Percentiles rank a stretch among this genome's conserved stretches.
phyloP scores from a whole-genome alignment of 2,888 invertebrate genomes.

The Trachelus tabidus region DNA sequence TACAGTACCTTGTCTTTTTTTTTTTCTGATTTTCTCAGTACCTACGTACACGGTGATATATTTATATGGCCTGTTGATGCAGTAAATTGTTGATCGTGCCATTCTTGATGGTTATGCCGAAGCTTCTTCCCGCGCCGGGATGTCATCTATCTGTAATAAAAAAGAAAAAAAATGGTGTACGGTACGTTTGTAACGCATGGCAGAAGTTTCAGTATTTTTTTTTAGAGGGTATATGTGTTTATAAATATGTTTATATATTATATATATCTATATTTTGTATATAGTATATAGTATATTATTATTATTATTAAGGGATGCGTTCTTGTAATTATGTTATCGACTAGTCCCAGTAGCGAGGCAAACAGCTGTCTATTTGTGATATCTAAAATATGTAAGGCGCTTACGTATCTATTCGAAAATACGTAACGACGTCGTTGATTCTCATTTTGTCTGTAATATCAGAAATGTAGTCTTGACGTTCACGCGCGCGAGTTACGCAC shows the following conservation, averaged over 20 bases:
- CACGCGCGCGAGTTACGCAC: background rate
- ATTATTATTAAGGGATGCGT: background rate
- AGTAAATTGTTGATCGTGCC: background rate
- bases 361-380: conserved; percentile 61
- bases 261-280: background rate
- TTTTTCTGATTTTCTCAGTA: background rate
- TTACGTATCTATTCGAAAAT: conserved; percentile 7
- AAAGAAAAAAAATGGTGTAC: background rate
- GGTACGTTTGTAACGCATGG: background rate
- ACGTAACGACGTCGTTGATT: conserved; percentile 11
- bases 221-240: background rate
- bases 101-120: background rate
- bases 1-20: background rate
- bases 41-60: background rate
- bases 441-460: conserved; percentile 6
- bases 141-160: background rate
- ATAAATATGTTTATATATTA: background rate
- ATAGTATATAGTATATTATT: background rate
- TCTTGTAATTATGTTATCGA: background rate
- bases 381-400: conserved; percentile 42
- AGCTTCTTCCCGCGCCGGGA: background rate
- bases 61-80: background rate
- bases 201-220: no score
- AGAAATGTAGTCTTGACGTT: background rate
- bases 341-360: conserved; percentile 55